Conservation (phyloP, 2,888 invertebrate species). For the Parapristionchus giblindavisi region DNA sequence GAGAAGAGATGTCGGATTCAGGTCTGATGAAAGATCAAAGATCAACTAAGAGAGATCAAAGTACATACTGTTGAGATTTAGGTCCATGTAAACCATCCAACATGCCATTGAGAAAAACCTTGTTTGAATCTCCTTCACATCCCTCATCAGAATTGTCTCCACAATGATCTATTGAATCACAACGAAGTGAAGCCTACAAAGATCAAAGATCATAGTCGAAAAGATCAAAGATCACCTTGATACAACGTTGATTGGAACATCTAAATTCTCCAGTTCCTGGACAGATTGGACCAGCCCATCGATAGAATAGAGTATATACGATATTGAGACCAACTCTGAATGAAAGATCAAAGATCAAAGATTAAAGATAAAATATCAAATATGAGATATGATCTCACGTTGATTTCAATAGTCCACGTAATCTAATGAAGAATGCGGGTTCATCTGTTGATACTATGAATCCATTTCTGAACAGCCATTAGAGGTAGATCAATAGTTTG, state of each 20-base stretch:
- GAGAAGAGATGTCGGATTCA: conserved; percentile 42
- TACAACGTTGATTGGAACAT: conserved; percentile 79
- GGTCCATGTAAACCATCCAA: too few relatives aligned
- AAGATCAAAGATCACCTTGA: conserved; percentile 46
- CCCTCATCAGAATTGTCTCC: conserved; percentile 71
- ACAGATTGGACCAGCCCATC: conserved; percentile 64
- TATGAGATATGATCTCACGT: conserved; percentile 1
- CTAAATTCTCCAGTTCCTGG: conserved; percentile 77
- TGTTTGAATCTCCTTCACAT: too few relatives aligned
- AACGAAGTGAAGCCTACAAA: conserved; percentile 74
- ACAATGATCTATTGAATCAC: conserved; percentile 83
- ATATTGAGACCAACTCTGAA: conserved; percentile 75
- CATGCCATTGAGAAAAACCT: too few relatives aligned
- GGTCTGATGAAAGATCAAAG: conserved; percentile 30
- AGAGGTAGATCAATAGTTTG: not conserved
- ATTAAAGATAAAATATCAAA: not conserved
- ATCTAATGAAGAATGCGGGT: conserved; percentile 28
- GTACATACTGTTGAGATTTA: not conserved
- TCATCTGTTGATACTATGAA: conserved; percentile 13
- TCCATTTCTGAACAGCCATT: conserved; percentile 4
- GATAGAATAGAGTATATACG: conserved; percentile 75
- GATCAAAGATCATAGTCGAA: not conserved
- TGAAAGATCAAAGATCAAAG: not conserved
- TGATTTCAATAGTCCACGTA: conserved; percentile 16
- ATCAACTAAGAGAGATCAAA: not conserved